phyloP scores from a whole-genome alignment of 2,113 vertebrate species.

The Sceloporus tristichus region DNA sequence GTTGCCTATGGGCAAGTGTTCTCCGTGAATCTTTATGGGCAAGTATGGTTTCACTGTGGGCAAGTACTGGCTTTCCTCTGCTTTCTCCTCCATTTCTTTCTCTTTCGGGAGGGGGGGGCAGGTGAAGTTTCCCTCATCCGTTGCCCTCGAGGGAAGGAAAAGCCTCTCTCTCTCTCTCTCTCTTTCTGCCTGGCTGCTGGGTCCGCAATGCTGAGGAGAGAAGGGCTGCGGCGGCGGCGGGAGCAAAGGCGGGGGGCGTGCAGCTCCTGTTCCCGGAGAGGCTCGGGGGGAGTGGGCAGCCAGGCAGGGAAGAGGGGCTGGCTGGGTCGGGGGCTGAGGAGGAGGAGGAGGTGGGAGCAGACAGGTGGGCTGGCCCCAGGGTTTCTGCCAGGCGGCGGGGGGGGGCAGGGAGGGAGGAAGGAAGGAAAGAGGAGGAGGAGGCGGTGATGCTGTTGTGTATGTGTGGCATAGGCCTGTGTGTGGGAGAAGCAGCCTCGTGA shows the following conservation, averaged over 20 bases:
- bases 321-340: not conserved
- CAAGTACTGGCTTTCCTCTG: not conserved
- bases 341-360: slow-evolving; percentile 7
- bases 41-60: too few relatives aligned
- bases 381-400: not conserved
- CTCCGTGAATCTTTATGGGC: too few relatives aligned
- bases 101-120: not conserved
- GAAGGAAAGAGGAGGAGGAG: not conserved
- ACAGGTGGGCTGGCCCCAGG: slow-evolving; percentile 45
- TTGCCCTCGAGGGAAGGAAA: not conserved
- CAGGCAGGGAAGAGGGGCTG: not conserved
- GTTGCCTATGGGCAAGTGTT: too few relatives aligned
- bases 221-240: not conserved
- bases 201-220: not conserved
- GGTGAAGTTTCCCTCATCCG: not conserved
- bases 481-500: too few relatives aligned
- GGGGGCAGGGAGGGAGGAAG: not conserved
- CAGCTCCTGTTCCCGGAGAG: too few relatives aligned
- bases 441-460: not conserved
- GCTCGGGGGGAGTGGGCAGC: not conserved
- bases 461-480: too few relatives aligned
- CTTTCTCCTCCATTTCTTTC: not conserved
- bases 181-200: too few relatives aligned
- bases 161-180: too few relatives aligned
- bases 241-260: not conserved